Evolutionary conservation across 2,797 vertebrate genomes (phyloP).

Genomic region (Spea hammondii): DNA sequence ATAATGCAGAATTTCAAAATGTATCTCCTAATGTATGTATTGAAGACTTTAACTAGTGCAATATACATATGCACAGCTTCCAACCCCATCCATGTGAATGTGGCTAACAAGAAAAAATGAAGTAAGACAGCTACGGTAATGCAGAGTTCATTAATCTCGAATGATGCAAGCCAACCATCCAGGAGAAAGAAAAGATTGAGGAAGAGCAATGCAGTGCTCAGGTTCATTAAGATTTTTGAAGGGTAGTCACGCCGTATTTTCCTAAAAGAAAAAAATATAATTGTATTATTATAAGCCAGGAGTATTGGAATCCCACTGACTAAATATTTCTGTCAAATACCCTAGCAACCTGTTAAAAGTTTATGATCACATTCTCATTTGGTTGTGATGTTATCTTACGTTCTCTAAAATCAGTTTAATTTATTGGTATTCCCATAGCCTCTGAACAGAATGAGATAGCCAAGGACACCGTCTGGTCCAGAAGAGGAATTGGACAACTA

Average conservation of each 20-base stretch:
- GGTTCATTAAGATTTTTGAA: constrained; percentile 97
- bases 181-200: constrained; percentile 90
- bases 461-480: too few species aligned
- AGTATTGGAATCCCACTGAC: too few species aligned
- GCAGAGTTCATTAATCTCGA: constrained; percentile 74
- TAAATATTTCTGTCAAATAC: too few species aligned
- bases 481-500: too few species aligned
- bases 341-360: background rate
- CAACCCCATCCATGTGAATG: constrained; percentile 97
- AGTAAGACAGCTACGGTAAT: constrained; percentile 77
- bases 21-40: constrained; percentile 93
- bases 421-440: too few species aligned
- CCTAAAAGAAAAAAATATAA: constrained; percentile 62
- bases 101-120: constrained; percentile 92
- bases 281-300: background rate
- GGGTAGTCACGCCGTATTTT: constrained; percentile 93
- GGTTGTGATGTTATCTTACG: too few species aligned
- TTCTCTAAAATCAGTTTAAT: too few species aligned
- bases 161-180: constrained; percentile 87
- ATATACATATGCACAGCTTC: constrained; percentile 99
- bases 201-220: constrained; percentile 86
- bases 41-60: constrained; percentile 96
- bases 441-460: too few species aligned
- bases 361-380: background rate
- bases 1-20: constrained; percentile 96